These are phyloP conservation scores for Ormyrus nitidulus DNA, from an alignment of 2,888 invertebrate genomes.

Conservation along the genomic window DNA sequence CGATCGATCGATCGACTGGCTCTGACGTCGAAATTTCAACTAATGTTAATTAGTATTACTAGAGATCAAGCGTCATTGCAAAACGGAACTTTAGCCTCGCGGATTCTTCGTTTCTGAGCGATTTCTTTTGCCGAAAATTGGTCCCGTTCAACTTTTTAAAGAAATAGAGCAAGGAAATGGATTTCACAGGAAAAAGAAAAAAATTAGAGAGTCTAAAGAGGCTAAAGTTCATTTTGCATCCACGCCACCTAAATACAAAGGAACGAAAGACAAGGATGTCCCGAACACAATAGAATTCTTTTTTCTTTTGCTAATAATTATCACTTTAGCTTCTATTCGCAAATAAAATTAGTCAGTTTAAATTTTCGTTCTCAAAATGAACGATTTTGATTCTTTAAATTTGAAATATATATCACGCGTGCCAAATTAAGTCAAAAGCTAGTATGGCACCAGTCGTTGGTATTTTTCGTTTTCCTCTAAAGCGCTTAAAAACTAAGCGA, in stretches of 20 bases:
- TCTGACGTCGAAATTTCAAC: constrained; percentile 14
- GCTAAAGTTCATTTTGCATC: constrained; percentile 43
- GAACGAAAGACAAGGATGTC: constrained; percentile 45
- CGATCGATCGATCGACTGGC: constrained; percentile 50
- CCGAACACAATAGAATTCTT: constrained; percentile 11
- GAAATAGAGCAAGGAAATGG: too few species aligned
- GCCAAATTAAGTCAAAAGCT: constrained; percentile 36
- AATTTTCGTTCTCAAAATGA: neutral
- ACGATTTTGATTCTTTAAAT: neutral
- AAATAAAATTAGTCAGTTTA: neutral
- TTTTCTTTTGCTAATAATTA: constrained; percentile 8
- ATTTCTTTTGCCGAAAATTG: constrained; percentile 54
- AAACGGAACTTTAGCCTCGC: constrained; percentile 41
- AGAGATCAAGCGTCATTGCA: constrained; percentile 54
- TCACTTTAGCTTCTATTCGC: constrained; percentile 31
- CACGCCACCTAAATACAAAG: constrained; percentile 54
- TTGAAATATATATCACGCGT: constrained; percentile 35
- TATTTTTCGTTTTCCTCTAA: constrained; percentile 15
- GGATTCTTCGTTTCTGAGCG: constrained; percentile 2
- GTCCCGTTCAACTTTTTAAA: constrained; percentile 41
- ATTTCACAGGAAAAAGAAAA: neutral
- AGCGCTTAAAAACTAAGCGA: constrained; percentile 35
- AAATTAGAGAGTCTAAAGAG: constrained; percentile 10
- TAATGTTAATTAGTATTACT: constrained; percentile 35
- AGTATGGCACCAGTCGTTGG: constrained; percentile 40